Evolutionary conservation across 2,797 vertebrate species (phyloP).

Genomic region (Enteromius thamalakanensis): DNA sequence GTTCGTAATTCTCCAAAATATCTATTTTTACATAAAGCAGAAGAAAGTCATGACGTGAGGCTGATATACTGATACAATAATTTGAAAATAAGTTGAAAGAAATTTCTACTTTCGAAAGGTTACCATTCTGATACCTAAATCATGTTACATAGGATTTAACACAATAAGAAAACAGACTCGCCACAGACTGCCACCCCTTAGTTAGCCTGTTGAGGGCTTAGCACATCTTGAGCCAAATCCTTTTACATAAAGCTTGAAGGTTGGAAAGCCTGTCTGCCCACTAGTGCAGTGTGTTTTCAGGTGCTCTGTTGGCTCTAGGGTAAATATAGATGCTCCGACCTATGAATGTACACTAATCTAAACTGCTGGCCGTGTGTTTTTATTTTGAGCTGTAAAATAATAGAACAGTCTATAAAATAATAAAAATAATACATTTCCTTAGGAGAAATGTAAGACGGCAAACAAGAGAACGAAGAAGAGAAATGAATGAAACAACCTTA

Average conservation of each 20-base stretch:
- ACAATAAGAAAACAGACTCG: not conserved
- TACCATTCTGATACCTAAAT: not conserved
- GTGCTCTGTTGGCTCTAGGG: constrained; percentile 3
- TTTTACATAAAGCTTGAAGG: constrained; percentile 48
- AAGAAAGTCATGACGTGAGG: not conserved
- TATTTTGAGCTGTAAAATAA: not conserved
- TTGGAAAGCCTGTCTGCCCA: constrained; percentile 12
- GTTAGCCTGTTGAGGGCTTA: constrained; percentile 24
- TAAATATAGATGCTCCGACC: constrained; percentile 31
- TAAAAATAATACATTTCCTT: no score
- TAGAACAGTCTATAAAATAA: no score
- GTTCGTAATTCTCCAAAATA: not conserved
- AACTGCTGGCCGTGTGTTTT: not conserved
- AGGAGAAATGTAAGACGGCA: not conserved
- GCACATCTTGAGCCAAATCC: constrained; percentile 48
- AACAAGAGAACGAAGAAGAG: not conserved
- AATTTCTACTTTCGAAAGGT: not conserved
- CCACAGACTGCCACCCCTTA: constrained; percentile 4
- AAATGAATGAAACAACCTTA: not conserved
- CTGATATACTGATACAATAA: not conserved
- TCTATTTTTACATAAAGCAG: not conserved
- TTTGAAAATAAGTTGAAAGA: not conserved
- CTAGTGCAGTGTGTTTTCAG: constrained; percentile 28
- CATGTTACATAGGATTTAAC: not conserved
- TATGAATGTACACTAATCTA: constrained; percentile 17